Percentiles rank a stretch among this genome's conserved stretches.
phyloP scores from a whole-genome alignment of 2,113 vertebrate species.

The Rhea pennata region DNA sequence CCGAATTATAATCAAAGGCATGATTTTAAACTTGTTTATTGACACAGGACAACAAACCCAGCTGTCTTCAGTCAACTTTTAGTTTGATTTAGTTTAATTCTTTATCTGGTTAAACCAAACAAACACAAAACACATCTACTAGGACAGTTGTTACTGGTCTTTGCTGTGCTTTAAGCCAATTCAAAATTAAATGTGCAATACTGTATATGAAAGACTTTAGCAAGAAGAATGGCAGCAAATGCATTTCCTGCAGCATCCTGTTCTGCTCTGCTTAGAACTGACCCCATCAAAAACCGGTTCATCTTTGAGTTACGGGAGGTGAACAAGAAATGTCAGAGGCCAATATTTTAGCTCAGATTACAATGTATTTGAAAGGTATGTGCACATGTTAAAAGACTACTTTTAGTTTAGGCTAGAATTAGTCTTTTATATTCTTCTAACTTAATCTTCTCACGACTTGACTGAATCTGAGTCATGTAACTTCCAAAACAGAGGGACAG shows the following conservation, averaged over 20 bases:
- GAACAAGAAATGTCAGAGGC: rapidly evolving
- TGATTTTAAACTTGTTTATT: background rate
- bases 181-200: background rate
- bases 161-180: background rate
- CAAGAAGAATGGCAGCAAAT: background rate
- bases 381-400: rapidly evolving
- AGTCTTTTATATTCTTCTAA: no score
- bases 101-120: background rate
- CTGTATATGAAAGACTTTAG: no score
- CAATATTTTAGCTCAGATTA: no score
- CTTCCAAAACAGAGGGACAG: no score
- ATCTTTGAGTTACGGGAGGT: rapidly evolving
- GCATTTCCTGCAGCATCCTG: background rate
- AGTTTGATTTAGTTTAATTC: background rate
- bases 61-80: background rate
- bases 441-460: no score
- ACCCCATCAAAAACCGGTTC: rapidly evolving
- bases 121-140: background rate
- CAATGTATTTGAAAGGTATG: background rate
- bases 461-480: rapidly evolving
- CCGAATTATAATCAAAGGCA: background rate
- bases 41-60: background rate
- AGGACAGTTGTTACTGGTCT: background rate
- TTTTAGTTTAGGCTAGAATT: background rate
- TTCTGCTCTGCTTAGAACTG: background rate